Base-by-base conservation (phyloP, 2,797 vertebrate species). In the Pseudochaenichthys georgianus region DNA sequence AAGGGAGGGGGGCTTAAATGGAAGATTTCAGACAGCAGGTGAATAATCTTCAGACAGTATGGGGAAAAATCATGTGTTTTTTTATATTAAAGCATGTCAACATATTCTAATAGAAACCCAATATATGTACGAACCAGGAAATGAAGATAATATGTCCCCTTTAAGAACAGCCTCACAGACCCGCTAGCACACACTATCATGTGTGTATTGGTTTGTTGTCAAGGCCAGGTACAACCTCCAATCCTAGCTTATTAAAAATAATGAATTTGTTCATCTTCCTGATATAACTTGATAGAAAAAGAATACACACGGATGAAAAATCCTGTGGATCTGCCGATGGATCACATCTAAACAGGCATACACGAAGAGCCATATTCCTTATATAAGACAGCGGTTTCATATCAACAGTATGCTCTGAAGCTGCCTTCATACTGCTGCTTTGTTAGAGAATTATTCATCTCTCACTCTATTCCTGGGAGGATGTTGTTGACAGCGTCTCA, bases 391-490 rank as follows among this genome's bases (percentile, higher is more conserved):
- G 68, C 82, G 65, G 73, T 79, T 78, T 16, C 61, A 78, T 72
- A 84, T 85, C 55, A 72, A 82, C 87, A 81, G 70, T 59, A 1
- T 59, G 77, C 77, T 81, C 74, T 73, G 78, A 85, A 67, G 75
- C 69, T 23, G 76, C 77, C 69, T 80, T 80, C 62, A 80, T 70
- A 51, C 73, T 71, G 70, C 68, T 28, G 34, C 78, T 85, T 59
- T 74, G 73, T 42, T 63, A 80, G 76, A 81, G 78, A 93, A 92
- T 92, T 81, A 94, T 94, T 94, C 89, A 93, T 93, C 88, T 80
- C 69, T 55, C 4, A 66, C 77, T 83, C 88, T 85, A 82, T 88
- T 92, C 86, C 85, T 85, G 80, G 72, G 87, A 90, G 88, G 77
- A 85, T 62, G 64, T 57, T 73, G 84, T 75, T 93, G 88, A 90